phyloP scores from a whole-genome alignment of 2,888 invertebrate species.

The Ellobium chinense region DNA sequence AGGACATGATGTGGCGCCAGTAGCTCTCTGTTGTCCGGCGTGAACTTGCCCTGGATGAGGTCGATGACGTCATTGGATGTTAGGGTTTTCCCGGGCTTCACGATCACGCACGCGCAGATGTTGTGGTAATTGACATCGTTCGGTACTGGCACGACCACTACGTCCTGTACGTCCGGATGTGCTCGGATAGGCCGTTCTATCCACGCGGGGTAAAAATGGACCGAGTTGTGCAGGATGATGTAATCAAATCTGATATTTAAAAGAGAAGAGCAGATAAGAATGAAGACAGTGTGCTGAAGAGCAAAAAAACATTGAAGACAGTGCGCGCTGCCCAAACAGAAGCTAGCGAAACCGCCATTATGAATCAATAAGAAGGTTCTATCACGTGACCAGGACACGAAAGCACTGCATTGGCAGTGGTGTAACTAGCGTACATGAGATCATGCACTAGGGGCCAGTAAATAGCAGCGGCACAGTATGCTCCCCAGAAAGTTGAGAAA shows the following conservation, averaged over 20 bases:
- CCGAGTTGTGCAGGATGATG: slow-evolving; percentile 9
- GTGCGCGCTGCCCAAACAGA: too few species aligned
- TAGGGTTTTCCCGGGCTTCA: background rate
- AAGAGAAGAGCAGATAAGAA: too few species aligned
- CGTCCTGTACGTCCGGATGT: background rate
- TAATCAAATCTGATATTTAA: slow-evolving; percentile 1
- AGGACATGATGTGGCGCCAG: slow-evolving; percentile 17
- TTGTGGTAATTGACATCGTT: slow-evolving; percentile 15
- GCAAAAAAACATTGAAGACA: too few species aligned
- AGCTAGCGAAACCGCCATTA: too few species aligned
- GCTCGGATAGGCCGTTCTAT: slow-evolving; percentile 1
- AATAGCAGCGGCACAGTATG: too few species aligned
- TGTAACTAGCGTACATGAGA: too few species aligned
- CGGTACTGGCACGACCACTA: slow-evolving; percentile 1
- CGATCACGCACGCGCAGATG: slow-evolving; percentile 9
- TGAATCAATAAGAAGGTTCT: too few species aligned
- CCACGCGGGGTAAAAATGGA: background rate
- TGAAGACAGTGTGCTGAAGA: too few species aligned
- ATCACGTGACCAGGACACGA: too few species aligned
- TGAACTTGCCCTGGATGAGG: background rate
- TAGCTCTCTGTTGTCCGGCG: background rate
- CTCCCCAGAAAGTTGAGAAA: too few species aligned
- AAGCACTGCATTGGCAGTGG: too few species aligned
- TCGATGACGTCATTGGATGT: slow-evolving; percentile 4
- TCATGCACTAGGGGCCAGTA: too few species aligned